Evolutionary conservation across 2,797 vertebrate species (phyloP), one percentile per base, ranked within the genome.

Genomic region (Periparus ater): DNA sequence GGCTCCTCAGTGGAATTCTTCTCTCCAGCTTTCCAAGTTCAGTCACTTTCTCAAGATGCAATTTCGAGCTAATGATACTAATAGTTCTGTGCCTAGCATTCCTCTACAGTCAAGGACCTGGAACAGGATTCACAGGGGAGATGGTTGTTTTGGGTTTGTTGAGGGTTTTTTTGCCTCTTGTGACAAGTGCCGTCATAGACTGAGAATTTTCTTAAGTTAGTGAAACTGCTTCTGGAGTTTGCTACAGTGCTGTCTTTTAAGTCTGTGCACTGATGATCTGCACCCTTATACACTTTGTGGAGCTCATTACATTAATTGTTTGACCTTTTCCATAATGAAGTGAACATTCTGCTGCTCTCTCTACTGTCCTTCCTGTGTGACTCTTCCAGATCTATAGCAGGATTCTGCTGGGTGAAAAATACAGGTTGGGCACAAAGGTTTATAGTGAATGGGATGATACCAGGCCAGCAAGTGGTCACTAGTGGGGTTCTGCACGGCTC

Each of bases 1-100:
- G 51, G 25, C 18, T 90, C 34, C 95, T 84, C 76, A 6, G 29
- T 17, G 85, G 82, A 93, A 92, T 96, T 88, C 50, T 85, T 90
- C 70, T 75, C 68, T 95, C 51, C 68, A 75, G 55, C 40, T 92
- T 93, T 82, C 61, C 57, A 74, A 85, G 53, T 68, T 96, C 81
- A 95, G 65, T 51, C 72, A 45, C 38, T 92, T 93, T 74, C 77
- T 96, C 84, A 71, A 90, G 86, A 80, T 71, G 53, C n/a, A 83
- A 77, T 94, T 94, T 93, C 74, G 72, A 34, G 51, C 53, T 89
- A 88, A 44, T 80, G 87, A 82, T 44, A 65, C 84, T 83, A 77
- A 92, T 65, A 91, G 71, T 34, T 80, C 76, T 91, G 58, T 74
- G 92, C 84, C 57, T 80, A 48, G 57, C 72, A 89, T 53, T 71